A percentile compares a stretch with the other conserved stretches of the same genome.
These are phyloP conservation scores for Lepilemur septentrionalis DNA, from an alignment of 2,797 vertebrate genomes.

Conservation along the genomic window DNA sequence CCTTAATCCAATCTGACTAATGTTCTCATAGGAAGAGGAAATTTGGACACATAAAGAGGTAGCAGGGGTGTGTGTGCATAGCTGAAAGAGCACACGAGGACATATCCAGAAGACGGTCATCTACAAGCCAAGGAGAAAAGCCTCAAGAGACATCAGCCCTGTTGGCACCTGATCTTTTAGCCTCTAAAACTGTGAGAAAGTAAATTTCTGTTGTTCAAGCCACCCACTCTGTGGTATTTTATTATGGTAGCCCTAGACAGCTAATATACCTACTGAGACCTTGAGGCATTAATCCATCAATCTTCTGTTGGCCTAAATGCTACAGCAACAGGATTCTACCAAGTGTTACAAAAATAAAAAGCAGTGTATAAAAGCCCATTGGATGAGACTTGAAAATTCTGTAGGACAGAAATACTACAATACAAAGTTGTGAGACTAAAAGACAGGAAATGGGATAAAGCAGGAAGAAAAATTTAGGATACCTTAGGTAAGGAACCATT, in stretches of 20 bases:
- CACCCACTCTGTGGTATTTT: background rate
- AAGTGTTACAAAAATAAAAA: background rate
- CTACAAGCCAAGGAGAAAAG: background rate
- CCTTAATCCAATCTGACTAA: background rate
- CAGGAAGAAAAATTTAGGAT: background rate
- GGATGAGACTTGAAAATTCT: background rate
- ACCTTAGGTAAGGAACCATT: background rate
- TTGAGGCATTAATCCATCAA: background rate
- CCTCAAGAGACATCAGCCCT: background rate
- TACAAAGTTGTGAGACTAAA: background rate
- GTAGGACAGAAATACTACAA: background rate
- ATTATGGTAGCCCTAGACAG: background rate
- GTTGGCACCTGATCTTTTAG: background rate
- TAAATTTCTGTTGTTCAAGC: background rate
- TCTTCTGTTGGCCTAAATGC: background rate
- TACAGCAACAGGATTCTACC: background rate
- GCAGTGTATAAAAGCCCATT: background rate
- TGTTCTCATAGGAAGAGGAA: background rate
- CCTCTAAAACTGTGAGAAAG: background rate
- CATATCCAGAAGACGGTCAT: background rate
- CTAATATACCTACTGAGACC: background rate
- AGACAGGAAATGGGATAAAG: background rate
- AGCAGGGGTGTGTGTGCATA: background rate
- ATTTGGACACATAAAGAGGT: background rate
- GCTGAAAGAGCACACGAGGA: background rate